Conservation (phyloP, 2,888 invertebrate species). For the Apomyelois bistriatella region DNA sequence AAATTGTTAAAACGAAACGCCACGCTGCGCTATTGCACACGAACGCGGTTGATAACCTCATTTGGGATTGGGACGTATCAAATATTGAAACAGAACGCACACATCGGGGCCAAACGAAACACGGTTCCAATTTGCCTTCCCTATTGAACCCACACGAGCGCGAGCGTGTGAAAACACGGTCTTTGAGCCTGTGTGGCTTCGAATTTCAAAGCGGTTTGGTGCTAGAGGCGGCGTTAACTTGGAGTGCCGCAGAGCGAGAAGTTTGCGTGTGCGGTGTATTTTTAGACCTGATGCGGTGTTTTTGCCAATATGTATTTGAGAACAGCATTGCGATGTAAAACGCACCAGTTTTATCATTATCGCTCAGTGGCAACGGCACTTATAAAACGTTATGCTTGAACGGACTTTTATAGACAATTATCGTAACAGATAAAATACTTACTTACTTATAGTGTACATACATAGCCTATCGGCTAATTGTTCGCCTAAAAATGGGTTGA, state of each 20-base stretch:
- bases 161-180: not conserved
- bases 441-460: too few species aligned
- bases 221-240: conserved; percentile 56
- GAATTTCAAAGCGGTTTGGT: conserved; percentile 38
- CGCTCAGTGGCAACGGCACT: not conserved
- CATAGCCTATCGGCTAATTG: too few species aligned
- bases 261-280: conserved; percentile 48
- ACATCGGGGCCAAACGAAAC: conserved; percentile 31
- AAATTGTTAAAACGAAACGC: conserved; percentile 62
- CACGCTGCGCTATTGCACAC: conserved; percentile 34
- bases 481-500: too few species aligned
- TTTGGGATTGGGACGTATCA: conserved; percentile 52
- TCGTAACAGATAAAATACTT: not conserved
- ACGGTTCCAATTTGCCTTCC: conserved; percentile 21
- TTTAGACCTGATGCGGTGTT: conserved; percentile 75
- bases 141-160: conserved; percentile 27
- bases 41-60: conserved; percentile 55
- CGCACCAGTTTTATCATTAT: conserved; percentile 2
- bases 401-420: too few species aligned
- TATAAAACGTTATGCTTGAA: not conserved
- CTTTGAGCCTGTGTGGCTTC: conserved; percentile 31
- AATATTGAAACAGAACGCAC: conserved; percentile 42
- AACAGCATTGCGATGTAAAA: conserved; percentile 36
- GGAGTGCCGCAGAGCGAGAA: conserved; percentile 46
- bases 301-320: conserved; percentile 49